phyloP scores from a whole-genome alignment of 2,113 vertebrate species.

The Arothron firmamentum region DNA sequence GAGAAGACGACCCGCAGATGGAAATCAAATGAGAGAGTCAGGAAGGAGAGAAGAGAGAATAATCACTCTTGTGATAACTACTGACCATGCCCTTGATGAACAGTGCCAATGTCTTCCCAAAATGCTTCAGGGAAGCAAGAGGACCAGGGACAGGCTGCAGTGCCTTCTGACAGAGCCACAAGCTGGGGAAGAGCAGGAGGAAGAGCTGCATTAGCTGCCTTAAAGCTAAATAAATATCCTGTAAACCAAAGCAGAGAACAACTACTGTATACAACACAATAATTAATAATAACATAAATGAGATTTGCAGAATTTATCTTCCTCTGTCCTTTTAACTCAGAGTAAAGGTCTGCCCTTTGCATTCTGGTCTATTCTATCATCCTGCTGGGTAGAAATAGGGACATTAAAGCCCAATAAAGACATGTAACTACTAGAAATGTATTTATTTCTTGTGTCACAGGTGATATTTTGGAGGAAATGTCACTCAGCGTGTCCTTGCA shows the following conservation, averaged over 20 bases:
- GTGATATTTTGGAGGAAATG: too few species aligned
- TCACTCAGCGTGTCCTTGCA: too few species aligned
- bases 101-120: conserved; percentile 18
- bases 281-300: conserved; percentile 9
- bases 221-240: conserved; percentile 15
- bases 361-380: too few species aligned
- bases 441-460: too few species aligned
- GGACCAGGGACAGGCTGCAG: background rate
- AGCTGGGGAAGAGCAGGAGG: too few species aligned
- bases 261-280: too few species aligned
- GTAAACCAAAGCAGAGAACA: conserved; percentile 6
- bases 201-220: conserved; percentile 32
- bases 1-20: conserved; percentile 64
- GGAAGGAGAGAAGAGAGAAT: conserved; percentile 52
- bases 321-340: conserved; percentile 11
- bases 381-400: too few species aligned
- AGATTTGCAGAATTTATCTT: conserved; percentile 14
- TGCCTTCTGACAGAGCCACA: background rate
- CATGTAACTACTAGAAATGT: too few species aligned
- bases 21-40: conserved; percentile 63
- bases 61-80: conserved; percentile 52
- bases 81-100: conserved; percentile 57
- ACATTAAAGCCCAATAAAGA: too few species aligned
- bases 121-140: conserved; percentile 13
- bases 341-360: background rate